Evolutionary conservation across 2,888 invertebrate species (phyloP), one percentile per base, ranked within the genome.

Genomic region (Palloptera scutellata): DNA sequence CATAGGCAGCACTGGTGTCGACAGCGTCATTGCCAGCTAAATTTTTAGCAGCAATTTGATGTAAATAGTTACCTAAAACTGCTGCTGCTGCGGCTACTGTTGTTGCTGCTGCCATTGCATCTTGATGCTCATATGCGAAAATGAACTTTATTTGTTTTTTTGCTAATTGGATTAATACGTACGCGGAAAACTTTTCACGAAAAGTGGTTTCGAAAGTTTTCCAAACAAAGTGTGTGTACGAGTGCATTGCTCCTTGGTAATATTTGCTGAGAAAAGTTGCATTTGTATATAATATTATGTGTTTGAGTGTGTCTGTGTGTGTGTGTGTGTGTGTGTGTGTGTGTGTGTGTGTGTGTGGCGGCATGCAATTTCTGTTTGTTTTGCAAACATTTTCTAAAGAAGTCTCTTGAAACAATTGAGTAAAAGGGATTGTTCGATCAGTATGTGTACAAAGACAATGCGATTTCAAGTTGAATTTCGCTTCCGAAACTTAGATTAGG

Each of bases 111-210:
- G 43, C 60, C 68, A 55, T 54, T 40, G 60, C 67, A 54, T 66
- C 58, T 62, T 42, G 61, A 60, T 68, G 67, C 69, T 69, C 61
- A 63, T 71, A 69, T 71, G 65, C 58, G 30, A 30, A 30, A 30
- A 30, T 30, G 30, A 30, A 30, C 30, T 30, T 30, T 30, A 6
- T 30, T 30, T 30, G 30, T 30, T 30, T 30, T 30, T 60, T 67
- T 43, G 68, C 63, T 71, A 71, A 71, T 71, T 71, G 71, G 66
- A 71, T 71, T 64, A 68, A 70, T 48, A 4, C 51, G 51, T 8
- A 48, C 13, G 51, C 15, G 15, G 6, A 48, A 48, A 15, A 2
- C 6, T 48, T 48, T 48, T 48, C 6, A 48, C 51, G 13, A 15
- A 48, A 48, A 48, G 51, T n/a, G 15, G 15, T n/a, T 48, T 30